These are phyloP conservation scores for Isaurus tuberculatus DNA, from an alignment of 92 coral and sea anemone genomes.

Conservation along the genomic window DNA sequence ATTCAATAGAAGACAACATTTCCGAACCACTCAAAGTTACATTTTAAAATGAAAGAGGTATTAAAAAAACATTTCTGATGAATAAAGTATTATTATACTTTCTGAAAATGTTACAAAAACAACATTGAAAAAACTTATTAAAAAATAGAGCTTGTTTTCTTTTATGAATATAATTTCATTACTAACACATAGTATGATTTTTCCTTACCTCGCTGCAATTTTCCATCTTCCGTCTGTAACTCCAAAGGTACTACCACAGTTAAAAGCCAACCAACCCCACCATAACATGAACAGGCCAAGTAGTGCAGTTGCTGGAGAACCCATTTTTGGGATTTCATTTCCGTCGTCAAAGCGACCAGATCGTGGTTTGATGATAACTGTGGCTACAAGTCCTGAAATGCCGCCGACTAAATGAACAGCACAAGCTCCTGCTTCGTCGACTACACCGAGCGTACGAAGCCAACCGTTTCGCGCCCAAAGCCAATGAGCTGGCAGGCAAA, in stretches of 20 bases:
- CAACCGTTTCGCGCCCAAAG: slow-evolving; percentile 69
- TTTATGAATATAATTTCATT: neutral
- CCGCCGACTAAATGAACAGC: slow-evolving; percentile 74
- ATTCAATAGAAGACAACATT: too few species aligned
- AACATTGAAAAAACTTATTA: too few species aligned
- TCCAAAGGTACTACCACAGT: slow-evolving; percentile 74
- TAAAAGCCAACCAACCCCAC: slow-evolving; percentile 79
- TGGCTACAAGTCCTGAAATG: slow-evolving; percentile 65
- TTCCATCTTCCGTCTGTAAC: slow-evolving; percentile 76
- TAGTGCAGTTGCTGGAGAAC: slow-evolving; percentile 68
- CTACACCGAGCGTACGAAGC: slow-evolving; percentile 58
- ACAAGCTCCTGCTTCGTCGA: slow-evolving; percentile 72
- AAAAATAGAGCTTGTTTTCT: too few species aligned
- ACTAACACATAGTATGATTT: neutral
- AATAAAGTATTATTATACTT: too few species aligned
- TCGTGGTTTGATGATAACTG: slow-evolving; percentile 62
- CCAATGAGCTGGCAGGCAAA: slow-evolving; percentile 74
- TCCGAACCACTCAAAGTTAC: too few species aligned
- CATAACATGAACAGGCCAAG: slow-evolving; percentile 73
- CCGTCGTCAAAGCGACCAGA: slow-evolving; percentile 75
- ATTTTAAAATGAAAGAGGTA: too few species aligned
- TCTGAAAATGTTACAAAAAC: too few species aligned
- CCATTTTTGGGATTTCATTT: slow-evolving; percentile 53
- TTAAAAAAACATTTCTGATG: too few species aligned
- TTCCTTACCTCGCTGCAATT: slow-evolving; percentile 66